Conservation (phyloP, 2,888 invertebrate genomes). For the Limnephilus lunatus region DNA sequence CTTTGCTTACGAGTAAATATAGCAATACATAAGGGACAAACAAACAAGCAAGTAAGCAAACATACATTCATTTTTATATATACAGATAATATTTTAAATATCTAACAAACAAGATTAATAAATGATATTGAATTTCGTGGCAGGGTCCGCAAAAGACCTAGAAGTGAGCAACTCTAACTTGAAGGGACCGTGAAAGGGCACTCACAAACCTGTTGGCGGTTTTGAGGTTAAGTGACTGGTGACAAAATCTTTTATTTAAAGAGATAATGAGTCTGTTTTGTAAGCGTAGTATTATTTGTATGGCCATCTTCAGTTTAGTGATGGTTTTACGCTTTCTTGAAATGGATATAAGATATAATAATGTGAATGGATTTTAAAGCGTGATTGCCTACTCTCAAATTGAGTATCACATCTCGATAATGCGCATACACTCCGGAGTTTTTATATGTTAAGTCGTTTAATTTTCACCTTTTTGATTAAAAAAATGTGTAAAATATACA, state of each 20-base stretch:
- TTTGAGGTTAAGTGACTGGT: constrained; percentile 20
- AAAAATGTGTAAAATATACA: too few species aligned
- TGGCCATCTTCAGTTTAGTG: neutral
- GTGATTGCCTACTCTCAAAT: neutral
- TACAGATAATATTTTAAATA: neutral
- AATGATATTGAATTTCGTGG: neutral
- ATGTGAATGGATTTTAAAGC: neutral
- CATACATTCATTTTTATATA: too few species aligned
- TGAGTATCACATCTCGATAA: neutral
- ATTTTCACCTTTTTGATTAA: too few species aligned
- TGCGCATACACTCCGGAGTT: neutral
- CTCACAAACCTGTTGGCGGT: constrained; percentile 24
- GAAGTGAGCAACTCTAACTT: neutral
- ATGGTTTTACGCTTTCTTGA: constrained; percentile 31
- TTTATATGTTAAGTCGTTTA: too few species aligned
- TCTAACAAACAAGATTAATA: neutral
- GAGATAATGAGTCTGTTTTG: constrained; percentile 23
- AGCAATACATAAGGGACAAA: too few species aligned
- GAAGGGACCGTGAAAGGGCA: neutral
- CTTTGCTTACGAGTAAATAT: too few species aligned
- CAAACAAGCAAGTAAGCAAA: too few species aligned
- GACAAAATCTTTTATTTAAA: constrained; percentile 19
- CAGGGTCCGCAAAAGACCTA: neutral
- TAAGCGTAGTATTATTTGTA: neutral
- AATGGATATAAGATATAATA: neutral